phyloP scores from a whole-genome alignment of 2,113 vertebrate genomes.

The Anser brachyrhynchus region DNA sequence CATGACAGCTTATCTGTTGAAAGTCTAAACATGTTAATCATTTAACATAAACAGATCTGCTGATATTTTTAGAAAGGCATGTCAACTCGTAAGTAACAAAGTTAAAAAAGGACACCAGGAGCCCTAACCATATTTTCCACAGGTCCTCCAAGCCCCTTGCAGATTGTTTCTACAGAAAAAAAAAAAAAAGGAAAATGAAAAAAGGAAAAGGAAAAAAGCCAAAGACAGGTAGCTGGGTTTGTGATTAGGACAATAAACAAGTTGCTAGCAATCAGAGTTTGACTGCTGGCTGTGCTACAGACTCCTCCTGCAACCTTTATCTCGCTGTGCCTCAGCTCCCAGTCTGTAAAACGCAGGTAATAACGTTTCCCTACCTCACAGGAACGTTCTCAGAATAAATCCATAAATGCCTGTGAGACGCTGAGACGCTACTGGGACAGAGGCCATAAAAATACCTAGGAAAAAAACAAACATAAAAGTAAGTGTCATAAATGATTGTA shows the following conservation, averaged over 20 bases:
- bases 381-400: constrained; percentile 68
- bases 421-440: constrained; percentile 59
- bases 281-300: not conserved
- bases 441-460: constrained; percentile 69
- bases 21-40: constrained; percentile 65
- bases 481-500: not conserved
- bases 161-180: not conserved
- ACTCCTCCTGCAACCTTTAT: constrained; percentile 15
- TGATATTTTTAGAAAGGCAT: constrained; percentile 62
- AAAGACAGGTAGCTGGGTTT: not conserved
- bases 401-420: constrained; percentile 64
- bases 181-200: not conserved
- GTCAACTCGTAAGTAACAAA: constrained; percentile 32
- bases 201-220: too few relatives aligned
- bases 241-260: not conserved
- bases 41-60: constrained; percentile 66
- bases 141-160: not conserved
- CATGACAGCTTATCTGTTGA: constrained; percentile 53
- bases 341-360: not conserved
- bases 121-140: constrained; percentile 25
- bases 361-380: constrained; percentile 56
- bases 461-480: not conserved
- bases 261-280: not conserved
- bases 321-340: not conserved
- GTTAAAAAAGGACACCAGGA: constrained; percentile 48